Percentiles rank a stretch among this genome's conserved stretches.
Evolutionary conservation across 2,888 invertebrate species (phyloP).

Genomic region (Danaus chrysippus): DNA sequence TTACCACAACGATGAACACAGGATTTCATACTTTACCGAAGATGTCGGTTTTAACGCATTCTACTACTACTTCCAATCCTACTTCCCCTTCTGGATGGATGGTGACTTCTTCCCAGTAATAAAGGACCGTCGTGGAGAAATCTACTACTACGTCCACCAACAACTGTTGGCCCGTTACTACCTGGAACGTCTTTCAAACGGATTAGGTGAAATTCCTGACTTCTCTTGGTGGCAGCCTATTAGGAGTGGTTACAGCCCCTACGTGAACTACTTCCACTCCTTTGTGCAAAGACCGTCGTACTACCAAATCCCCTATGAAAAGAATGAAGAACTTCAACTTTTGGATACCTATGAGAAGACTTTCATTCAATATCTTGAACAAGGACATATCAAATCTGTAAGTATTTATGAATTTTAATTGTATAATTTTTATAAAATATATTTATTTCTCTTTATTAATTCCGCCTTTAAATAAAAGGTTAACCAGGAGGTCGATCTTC

Average conservation of each 20-base stretch:
- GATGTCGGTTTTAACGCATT: slow-evolving; percentile 83
- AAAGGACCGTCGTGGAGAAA: slow-evolving; percentile 81
- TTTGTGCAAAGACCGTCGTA: slow-evolving; percentile 52
- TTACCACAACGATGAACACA: slow-evolving; percentile 78
- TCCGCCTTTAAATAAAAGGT: slow-evolving; percentile 38
- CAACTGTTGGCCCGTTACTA: slow-evolving; percentile 84
- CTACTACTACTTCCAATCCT: slow-evolving; percentile 82
- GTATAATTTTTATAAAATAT: too few species aligned
- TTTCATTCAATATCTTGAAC: slow-evolving; percentile 70
- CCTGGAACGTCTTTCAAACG: slow-evolving; percentile 83
- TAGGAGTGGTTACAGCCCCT: slow-evolving; percentile 50
- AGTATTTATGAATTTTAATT: slow-evolving; percentile 37
- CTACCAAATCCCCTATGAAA: slow-evolving; percentile 78
- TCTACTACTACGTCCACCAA: slow-evolving; percentile 82
- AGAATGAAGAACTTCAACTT: slow-evolving; percentile 68
- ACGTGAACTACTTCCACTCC: slow-evolving; percentile 39
- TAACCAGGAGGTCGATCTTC: slow-evolving; percentile 55
- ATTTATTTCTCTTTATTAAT: too few species aligned
- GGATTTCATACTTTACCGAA: slow-evolving; percentile 83
- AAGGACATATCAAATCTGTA: slow-evolving; percentile 81
- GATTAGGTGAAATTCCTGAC: slow-evolving; percentile 79
- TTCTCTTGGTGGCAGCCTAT: slow-evolving; percentile 82
- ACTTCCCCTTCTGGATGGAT: slow-evolving; percentile 82
- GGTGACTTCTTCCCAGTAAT: slow-evolving; percentile 65
- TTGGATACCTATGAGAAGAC: slow-evolving; percentile 80